phyloP scores from a whole-genome alignment of 2,113 vertebrate species.

The Malurus cyaneus region DNA sequence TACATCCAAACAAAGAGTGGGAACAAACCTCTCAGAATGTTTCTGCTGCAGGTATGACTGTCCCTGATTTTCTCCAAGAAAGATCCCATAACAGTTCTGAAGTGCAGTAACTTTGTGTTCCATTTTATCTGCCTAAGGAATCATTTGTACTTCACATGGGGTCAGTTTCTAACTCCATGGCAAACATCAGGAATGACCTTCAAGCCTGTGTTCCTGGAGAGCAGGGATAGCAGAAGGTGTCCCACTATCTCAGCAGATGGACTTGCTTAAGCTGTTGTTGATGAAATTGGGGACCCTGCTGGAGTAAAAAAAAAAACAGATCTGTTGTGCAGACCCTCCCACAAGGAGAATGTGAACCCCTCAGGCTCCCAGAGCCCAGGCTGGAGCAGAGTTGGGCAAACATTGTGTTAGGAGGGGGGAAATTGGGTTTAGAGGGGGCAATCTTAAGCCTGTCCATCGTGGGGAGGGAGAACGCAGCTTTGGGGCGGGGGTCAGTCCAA shows the following conservation, averaged over 20 bases:
- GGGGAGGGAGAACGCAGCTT: neutral
- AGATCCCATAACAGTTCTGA: neutral
- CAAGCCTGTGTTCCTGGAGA: neutral
- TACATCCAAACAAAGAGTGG: neutral
- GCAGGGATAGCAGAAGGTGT: neutral
- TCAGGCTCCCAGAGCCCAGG: neutral
- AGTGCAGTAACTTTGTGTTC: neutral
- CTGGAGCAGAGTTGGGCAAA: neutral
- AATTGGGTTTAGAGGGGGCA: neutral
- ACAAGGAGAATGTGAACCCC: rapidly evolving
- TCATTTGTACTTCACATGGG: neutral
- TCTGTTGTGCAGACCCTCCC: neutral
- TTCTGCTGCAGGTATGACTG: neutral
- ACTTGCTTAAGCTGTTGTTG: neutral
- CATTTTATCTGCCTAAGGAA: neutral
- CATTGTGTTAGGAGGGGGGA: neutral
- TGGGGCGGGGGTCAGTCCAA: conserved; percentile 41
- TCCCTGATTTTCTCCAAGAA: neutral
- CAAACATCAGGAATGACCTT: neutral
- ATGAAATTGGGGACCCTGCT: neutral
- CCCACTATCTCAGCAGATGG: neutral
- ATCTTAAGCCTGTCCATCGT: rapidly evolving
- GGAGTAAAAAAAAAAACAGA: neutral
- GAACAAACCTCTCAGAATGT: rapidly evolving
- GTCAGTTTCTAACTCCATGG: neutral